A percentile compares a stretch with the other conserved stretches of the same genome.
Evolutionary conservation across 1,140 invertebrate species (phyloP).

Genomic region (Drosophila lowei): DNA sequence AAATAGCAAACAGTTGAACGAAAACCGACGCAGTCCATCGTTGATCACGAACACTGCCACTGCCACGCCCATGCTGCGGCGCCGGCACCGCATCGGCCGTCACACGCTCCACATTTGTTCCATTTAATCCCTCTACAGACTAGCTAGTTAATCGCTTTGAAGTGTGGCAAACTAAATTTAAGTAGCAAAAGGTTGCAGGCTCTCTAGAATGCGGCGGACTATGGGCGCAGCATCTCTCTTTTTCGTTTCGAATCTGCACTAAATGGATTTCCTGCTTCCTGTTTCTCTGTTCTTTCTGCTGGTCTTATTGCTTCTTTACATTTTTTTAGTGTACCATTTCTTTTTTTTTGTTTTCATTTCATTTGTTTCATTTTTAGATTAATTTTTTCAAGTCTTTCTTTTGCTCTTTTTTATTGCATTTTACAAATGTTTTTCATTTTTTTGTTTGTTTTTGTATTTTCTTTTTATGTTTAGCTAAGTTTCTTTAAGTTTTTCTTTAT

Average conservation of each 20-base stretch:
- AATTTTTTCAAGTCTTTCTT: conserved; percentile 82
- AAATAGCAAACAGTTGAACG: conserved; percentile 15
- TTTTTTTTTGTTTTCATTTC: conserved; percentile 40
- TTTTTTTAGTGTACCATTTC: conserved; percentile 45
- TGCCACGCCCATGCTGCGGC: conserved; percentile 32
- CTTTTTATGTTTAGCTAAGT: conserved; percentile 63
- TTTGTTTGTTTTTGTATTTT: conserved; percentile 44
- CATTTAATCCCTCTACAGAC: conserved; percentile 58
- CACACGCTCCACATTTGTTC: conserved; percentile 38
- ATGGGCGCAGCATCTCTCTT: conserved; percentile 11
- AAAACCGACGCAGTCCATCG: conserved; percentile 5
- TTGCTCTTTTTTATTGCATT: conserved; percentile 83
- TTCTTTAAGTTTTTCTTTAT: conserved; percentile 46
- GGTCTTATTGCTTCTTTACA: conserved; percentile 38
- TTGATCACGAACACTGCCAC: conserved; percentile 15
- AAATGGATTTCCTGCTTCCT: conserved; percentile 32
- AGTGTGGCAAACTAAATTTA: conserved; percentile 47
- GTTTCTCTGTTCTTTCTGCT: conserved; percentile 38
- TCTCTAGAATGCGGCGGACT: conserved; percentile 45
- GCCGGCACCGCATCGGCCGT: conserved; percentile 53
- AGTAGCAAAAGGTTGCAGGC: conserved; percentile 43
- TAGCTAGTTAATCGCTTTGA: conserved; percentile 62
- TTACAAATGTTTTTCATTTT: conserved; percentile 69
- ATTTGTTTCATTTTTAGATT: conserved; percentile 48
- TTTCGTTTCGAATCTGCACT: conserved; percentile 15